Base-by-base conservation (phyloP, 2,888 invertebrate species). In the Zhuqinia jingwanae region DNA sequence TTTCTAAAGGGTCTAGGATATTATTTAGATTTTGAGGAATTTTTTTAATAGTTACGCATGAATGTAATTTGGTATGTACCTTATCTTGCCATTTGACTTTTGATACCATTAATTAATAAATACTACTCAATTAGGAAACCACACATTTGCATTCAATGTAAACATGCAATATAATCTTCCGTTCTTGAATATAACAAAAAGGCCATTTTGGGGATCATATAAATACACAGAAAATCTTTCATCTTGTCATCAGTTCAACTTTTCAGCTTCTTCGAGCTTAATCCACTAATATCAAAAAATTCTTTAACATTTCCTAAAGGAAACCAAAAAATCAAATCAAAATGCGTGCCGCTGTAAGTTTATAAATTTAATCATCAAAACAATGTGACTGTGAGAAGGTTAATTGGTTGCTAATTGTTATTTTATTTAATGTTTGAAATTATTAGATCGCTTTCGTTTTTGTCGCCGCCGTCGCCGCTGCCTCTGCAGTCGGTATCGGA, bases 321-420 rank as follows among this genome's bases (percentile, higher is more conserved):
- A 77, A 83, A 25, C 17, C 5, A 5, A 56, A 76, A 45, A 77
- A 77, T 79, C 73, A 85, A 60, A 47, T 79, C 73, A 85, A 60
- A 58, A 85, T 85, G 85, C 85, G 79, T 79, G 60, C 85, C 65
- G 85, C 85, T 63, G 85, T 85, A 70, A 84, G 85, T 56, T 30
- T 53, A 22, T 11, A 50, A 17, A 20, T 50, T 56, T 42, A 6
- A 70, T n/a, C 10, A 10, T 0, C 73, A 63, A n/a, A 68, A 45
- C 2, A 70, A 2, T 70, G 17, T 27, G 56, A 68, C 1, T 17
- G 8, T 36, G 63, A 58, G 17, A 15, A 56, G n/a, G 27, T 56
- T 76, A 65, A 65, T 17, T 17, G 3, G n/a, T 36, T 36, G 17
- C 5, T 76, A 53, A 56, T 30, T n/a, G n/a, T 30, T 30, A 1